These are phyloP conservation scores for Metopolophium dirhodum DNA, from an alignment of 1,140 invertebrate genomes.

Conservation along the genomic window DNA sequence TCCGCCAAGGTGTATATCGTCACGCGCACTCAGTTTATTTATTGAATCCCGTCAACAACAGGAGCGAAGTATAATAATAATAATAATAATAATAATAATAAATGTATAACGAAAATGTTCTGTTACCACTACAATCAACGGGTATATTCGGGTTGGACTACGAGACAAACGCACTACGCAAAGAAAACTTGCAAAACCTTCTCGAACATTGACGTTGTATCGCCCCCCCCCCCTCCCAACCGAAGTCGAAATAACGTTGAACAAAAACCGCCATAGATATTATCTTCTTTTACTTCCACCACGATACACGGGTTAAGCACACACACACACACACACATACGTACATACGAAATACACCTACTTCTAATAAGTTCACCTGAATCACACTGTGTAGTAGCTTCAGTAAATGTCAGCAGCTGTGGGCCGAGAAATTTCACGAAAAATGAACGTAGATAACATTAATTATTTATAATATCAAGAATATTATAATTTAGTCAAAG, in stretches of 20 bases:
- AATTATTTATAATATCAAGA: neutral
- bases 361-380: neutral
- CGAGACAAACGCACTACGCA: neutral
- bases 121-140: neutral
- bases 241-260: neutral
- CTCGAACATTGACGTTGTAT: neutral
- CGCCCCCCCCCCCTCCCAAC: too few relatives aligned
- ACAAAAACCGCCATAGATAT: neutral
- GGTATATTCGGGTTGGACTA: neutral
- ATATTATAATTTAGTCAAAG: neutral
- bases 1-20: neutral
- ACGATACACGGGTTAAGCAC: neutral
- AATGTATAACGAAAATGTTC: neutral
- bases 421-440: neutral
- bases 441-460: neutral
- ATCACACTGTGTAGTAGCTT: neutral
- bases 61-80: neutral
- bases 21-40: neutral
- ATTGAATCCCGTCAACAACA: constrained; percentile 22
- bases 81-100: neutral
- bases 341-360: neutral
- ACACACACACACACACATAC: neutral
- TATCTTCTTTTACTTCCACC: neutral
- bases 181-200: neutral
- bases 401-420: neutral